Evolutionary conservation across 2,797 vertebrate species (phyloP).

Genomic region (Garrulus glandarius): DNA sequence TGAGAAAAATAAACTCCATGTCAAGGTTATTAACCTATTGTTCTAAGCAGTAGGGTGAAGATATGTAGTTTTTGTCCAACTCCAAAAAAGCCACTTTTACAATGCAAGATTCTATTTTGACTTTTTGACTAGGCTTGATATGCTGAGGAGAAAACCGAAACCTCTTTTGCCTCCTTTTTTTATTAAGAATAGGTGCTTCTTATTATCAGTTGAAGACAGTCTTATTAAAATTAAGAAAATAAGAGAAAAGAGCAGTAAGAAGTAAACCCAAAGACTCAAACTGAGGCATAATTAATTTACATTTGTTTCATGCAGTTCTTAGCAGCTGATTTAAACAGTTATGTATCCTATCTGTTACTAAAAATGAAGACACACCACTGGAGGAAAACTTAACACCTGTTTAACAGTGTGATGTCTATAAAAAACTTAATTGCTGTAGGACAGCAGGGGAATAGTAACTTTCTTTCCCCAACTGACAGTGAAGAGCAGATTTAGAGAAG

Average conservation of each 20-base stretch:
- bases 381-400: slow-evolving; percentile 55
- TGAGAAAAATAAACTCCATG: not conserved
- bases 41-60: not conserved
- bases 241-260: not conserved
- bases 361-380: slow-evolving; percentile 33
- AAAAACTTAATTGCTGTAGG: slow-evolving; percentile 28
- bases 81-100: not conserved
- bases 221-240: not conserved
- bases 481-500: not conserved
- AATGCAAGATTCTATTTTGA: not conserved
- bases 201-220: not conserved
- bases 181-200: not conserved
- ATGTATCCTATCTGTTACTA: not conserved
- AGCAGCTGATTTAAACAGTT: slow-evolving; percentile 33
- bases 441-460: slow-evolving; percentile 39
- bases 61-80: not conserved
- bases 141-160: not conserved
- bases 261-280: not conserved
- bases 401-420: slow-evolving; percentile 46
- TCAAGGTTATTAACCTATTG: not conserved
- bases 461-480: not conserved
- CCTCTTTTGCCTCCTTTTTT: not conserved
- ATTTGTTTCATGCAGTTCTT: not conserved
- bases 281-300: not conserved
- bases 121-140: not conserved